Evolutionary conservation across 2,888 invertebrate genomes (phyloP).

Genomic region (Pyrrhia umbra): DNA sequence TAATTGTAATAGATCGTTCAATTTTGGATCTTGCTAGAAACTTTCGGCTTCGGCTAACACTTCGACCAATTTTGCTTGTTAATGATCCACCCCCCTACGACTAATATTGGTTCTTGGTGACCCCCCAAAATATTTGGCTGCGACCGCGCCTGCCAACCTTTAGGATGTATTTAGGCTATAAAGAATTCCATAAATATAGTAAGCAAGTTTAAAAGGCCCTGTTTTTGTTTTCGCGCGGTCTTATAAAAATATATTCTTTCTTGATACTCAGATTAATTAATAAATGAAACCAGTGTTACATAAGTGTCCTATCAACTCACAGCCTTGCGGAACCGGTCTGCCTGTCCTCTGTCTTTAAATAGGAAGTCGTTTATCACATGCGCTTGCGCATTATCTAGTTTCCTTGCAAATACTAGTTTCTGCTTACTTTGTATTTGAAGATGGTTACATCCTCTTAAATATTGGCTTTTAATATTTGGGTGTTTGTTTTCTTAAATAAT

Average conservation of each 20-base stretch:
- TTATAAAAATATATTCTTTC: background rate
- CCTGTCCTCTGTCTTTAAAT: slow-evolving; percentile 53
- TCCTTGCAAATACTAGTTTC: slow-evolving; percentile 51
- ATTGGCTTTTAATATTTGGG: slow-evolving; percentile 15
- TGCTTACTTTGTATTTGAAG: background rate
- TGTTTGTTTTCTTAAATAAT: slow-evolving; percentile 10
- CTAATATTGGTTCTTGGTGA: too few species aligned
- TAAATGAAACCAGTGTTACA: slow-evolving; percentile 25
- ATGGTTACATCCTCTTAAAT: slow-evolving; percentile 25
- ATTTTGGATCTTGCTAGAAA: too few species aligned
- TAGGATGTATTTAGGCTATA: background rate
- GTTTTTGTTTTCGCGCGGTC: background rate
- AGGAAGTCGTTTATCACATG: slow-evolving; percentile 62
- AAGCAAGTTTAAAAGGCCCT: background rate
- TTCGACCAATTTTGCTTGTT: too few species aligned
- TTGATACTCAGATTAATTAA: background rate
- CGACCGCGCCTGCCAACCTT: too few species aligned
- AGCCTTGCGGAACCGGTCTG: slow-evolving; percentile 59
- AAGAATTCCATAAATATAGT: background rate
- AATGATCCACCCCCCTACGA: too few species aligned
- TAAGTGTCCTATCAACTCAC: slow-evolving; percentile 32
- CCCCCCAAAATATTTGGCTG: too few species aligned
- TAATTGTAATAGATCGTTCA: too few species aligned
- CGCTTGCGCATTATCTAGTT: slow-evolving; percentile 47
- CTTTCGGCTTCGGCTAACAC: too few species aligned